phyloP scores from a whole-genome alignment of 35 echinoderm and acorn worm genomes.

The Apostichopus parvimensis region DNA sequence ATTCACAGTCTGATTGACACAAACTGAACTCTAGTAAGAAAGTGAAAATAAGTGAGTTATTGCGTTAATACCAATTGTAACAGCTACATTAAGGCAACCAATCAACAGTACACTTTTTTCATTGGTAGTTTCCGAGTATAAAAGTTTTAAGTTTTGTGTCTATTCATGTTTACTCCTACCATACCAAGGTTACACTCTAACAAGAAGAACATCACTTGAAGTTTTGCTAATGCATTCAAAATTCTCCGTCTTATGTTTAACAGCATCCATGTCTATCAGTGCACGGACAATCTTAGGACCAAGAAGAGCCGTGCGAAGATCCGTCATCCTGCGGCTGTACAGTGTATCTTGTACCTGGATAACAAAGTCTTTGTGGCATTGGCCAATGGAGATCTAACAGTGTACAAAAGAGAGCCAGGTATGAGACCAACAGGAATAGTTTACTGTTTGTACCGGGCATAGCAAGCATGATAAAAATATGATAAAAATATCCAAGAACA shows the following conservation, averaged over 20 bases:
- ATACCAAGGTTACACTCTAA: background rate
- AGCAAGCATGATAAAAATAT: too few relatives aligned
- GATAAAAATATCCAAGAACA: too few relatives aligned
- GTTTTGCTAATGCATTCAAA: background rate
- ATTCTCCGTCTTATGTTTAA: background rate
- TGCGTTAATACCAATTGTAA: too few relatives aligned
- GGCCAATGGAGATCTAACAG: slow-evolving; percentile 94
- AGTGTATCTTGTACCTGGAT: slow-evolving; percentile 90
- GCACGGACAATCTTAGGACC: slow-evolving; percentile 92
- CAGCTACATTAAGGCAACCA: too few relatives aligned
- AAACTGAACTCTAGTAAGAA: too few relatives aligned
- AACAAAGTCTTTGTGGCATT: slow-evolving; percentile 98
- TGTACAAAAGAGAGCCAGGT: slow-evolving; percentile 96
- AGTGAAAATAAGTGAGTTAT: too few relatives aligned
- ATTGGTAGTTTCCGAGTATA: too few relatives aligned
- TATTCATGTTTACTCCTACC: too few relatives aligned
- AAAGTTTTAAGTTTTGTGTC: too few relatives aligned
- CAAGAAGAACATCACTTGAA: background rate
- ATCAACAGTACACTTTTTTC: too few relatives aligned
- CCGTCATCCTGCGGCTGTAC: slow-evolving; percentile 87
- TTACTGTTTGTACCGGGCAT: too few relatives aligned
- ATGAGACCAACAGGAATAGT: background rate
- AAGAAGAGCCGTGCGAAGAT: slow-evolving; percentile 86
- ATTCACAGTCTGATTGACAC: too few relatives aligned
- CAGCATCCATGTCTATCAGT: slow-evolving; percentile 97